These are phyloP conservation scores for Protobothrops flavoviridis DNA, from an alignment of 2,113 vertebrate species.

Conservation along the genomic window DNA sequence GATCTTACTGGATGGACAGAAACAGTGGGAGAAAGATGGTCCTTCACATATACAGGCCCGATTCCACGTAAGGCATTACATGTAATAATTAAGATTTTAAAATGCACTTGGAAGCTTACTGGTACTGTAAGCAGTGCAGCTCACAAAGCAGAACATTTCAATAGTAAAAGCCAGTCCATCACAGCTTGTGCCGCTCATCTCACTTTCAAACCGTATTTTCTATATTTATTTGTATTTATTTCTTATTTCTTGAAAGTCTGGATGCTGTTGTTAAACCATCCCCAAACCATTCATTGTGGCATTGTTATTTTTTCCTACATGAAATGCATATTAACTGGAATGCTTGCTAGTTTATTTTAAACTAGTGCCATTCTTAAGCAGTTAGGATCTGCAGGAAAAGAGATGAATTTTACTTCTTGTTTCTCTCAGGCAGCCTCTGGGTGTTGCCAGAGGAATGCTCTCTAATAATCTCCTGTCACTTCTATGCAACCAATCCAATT, in stretches of 20 bases:
- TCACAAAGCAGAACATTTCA: background rate
- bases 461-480: constrained; percentile 5
- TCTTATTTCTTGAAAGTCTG: background rate
- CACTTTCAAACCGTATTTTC: background rate
- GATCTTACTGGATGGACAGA: background rate
- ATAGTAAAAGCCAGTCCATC: background rate
- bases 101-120: background rate
- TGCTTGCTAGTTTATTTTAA: background rate
- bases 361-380: background rate
- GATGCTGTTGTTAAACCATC: background rate
- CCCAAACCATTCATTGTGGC: background rate
- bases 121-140: background rate
- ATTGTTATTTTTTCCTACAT: background rate
- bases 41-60: background rate
- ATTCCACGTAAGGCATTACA: background rate
- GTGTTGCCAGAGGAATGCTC: background rate
- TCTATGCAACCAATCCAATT: background rate
- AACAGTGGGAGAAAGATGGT: background rate
- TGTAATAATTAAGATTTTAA: background rate
- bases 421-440: background rate
- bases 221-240: background rate
- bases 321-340: background rate
- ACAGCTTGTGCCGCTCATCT: background rate
- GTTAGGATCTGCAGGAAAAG: background rate
- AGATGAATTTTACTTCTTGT: background rate